These are phyloP conservation scores for Perca fluviatilis DNA, from an alignment of 2,113 vertebrate species.

Conservation along the genomic window DNA sequence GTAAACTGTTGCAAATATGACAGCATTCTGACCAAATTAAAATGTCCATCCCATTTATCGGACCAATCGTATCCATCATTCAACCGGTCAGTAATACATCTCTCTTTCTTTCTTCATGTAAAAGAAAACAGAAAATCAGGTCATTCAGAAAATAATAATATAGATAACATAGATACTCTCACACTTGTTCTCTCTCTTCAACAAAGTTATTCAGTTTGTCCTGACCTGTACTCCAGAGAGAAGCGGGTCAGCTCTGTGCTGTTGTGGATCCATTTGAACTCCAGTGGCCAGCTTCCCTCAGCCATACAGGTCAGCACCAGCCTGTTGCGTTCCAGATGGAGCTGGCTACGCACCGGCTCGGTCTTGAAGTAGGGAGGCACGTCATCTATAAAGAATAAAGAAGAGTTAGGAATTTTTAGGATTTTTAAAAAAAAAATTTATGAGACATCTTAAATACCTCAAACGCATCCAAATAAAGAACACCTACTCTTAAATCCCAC, in stretches of 20 bases:
- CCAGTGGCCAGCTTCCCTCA: constrained; percentile 98
- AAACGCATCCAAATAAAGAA: constrained; percentile 6
- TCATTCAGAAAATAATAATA: too few relatives aligned
- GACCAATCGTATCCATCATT: background rate
- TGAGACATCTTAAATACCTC: constrained; percentile 15
- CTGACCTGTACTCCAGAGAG: constrained; percentile 96
- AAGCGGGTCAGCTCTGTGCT: constrained; percentile 93
- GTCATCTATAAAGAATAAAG: constrained; percentile 86
- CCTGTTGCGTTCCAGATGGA: constrained; percentile 96
- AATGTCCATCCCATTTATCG: background rate
- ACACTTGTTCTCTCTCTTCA: background rate
- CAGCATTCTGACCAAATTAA: background rate
- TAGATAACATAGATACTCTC: too few relatives aligned
- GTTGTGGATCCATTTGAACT: constrained; percentile 99
- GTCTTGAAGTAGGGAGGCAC: constrained; percentile 99
- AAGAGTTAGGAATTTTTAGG: background rate
- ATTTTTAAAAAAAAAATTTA: too few relatives aligned
- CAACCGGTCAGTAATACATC: background rate
- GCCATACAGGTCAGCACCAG: constrained; percentile 99
- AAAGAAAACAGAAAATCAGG: too few relatives aligned
- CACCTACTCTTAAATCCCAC: constrained; percentile 24
- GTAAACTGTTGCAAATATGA: background rate
- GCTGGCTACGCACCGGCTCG: constrained; percentile 93
- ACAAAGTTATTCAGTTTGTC: background rate
- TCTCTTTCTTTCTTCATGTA: too few relatives aligned